These are phyloP conservation scores for Pseudorectes ferrugineus DNA, from an alignment of 2,113 vertebrate genomes.

Conservation along the genomic window DNA sequence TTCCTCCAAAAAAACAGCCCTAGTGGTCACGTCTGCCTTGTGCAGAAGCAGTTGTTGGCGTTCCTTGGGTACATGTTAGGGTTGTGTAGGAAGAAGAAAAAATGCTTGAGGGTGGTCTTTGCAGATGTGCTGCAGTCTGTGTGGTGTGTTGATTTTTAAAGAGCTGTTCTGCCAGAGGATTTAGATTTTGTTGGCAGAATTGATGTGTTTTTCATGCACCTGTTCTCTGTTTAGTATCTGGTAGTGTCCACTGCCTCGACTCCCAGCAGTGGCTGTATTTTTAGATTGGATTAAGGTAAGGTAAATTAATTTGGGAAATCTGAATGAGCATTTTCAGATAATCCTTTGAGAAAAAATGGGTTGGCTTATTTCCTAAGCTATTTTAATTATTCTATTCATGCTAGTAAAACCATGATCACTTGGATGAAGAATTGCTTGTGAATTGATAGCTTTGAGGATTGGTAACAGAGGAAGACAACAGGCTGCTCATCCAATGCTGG, in stretches of 20 bases:
- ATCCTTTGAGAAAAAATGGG: background rate
- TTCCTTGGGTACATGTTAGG: background rate
- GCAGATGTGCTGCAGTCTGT: background rate
- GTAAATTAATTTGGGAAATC: background rate
- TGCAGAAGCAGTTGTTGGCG: background rate
- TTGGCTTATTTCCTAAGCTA: background rate
- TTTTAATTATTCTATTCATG: background rate
- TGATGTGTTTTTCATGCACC: background rate
- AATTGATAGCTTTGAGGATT: background rate
- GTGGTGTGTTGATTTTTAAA: background rate
- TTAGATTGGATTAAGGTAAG: background rate
- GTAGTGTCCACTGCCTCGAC: background rate
- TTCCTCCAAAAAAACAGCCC: accelerated
- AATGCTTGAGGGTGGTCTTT: background rate
- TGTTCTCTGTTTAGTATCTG: background rate
- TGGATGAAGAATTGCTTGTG: background rate
- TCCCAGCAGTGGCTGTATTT: background rate
- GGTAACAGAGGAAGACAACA: background rate
- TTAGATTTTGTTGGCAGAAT: background rate
- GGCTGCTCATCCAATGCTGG: background rate
- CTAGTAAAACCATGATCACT: background rate
- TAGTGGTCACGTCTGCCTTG: background rate
- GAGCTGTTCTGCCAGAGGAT: background rate
- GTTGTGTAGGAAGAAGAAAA: background rate
- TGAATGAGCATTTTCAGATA: background rate